A percentile compares a stretch with the other conserved stretches of the same genome.
phyloP scores from a whole-genome alignment of 2,888 invertebrate species.

The Cybosia mesomella region DNA sequence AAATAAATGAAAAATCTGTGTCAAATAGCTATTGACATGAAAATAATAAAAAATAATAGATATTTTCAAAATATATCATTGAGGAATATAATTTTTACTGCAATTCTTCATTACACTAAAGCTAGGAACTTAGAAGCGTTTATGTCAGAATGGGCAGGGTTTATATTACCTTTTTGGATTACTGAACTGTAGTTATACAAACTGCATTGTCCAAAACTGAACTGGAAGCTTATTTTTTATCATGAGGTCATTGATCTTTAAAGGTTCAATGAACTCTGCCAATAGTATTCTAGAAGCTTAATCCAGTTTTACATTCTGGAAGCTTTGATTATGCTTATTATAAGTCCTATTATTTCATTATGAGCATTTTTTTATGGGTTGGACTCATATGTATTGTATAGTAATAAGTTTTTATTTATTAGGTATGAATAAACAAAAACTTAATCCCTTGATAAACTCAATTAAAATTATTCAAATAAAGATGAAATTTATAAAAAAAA shows the following conservation, averaged over 20 bases:
- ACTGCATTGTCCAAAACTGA: neutral
- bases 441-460: neutral
- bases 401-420: neutral
- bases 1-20: neutral
- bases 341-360: neutral
- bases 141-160: neutral
- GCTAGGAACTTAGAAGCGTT: neutral
- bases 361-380: neutral
- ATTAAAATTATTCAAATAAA: neutral
- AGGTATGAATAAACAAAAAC: neutral
- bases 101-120: neutral
- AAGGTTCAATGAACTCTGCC: slow-evolving; percentile 57
- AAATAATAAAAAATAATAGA: neutral
- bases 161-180: neutral
- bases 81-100: neutral
- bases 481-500: neutral
- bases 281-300: slow-evolving; percentile 34
- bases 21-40: neutral
- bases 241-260: slow-evolving; percentile 58
- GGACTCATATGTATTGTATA: neutral
- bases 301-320: neutral
- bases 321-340: neutral
- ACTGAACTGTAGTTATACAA: neutral
- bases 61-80: neutral
- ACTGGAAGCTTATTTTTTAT: slow-evolving; percentile 35